These are phyloP conservation scores for Cirrhinus mrigala DNA, from an alignment of 2,797 vertebrate genomes.

Conservation along the genomic window DNA sequence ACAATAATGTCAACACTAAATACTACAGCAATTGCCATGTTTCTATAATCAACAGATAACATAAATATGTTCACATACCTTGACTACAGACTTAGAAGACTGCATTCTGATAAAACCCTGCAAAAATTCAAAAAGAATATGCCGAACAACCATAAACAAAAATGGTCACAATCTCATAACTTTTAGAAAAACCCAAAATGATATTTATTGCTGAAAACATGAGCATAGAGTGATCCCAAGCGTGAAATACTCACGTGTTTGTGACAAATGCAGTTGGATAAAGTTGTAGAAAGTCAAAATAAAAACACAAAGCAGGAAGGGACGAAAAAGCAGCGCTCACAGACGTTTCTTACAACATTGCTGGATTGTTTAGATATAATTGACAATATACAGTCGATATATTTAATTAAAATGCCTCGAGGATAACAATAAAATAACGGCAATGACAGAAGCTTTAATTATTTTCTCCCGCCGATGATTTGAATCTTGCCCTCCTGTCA, in stretches of 20 bases:
- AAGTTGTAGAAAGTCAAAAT: not conserved
- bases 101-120: constrained; percentile 73
- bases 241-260: constrained; percentile 6
- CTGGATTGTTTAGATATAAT: not conserved
- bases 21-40: not conserved
- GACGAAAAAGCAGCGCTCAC: not conserved
- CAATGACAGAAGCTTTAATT: not conserved
- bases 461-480: constrained; percentile 12
- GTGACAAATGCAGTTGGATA: not conserved
- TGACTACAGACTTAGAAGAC: constrained; percentile 87
- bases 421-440: not conserved
- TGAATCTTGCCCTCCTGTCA: constrained; percentile 12
- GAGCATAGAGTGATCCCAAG: not conserved
- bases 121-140: not conserved
- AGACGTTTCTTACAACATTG: not conserved
- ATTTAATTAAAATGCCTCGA: not conserved
- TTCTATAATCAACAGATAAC: not conserved
- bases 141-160: not conserved
- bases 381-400: not conserved
- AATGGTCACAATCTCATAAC: not conserved
- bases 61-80: constrained; percentile 79
- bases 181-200: not conserved
- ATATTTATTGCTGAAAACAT: not conserved
- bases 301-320: not conserved
- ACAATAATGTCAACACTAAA: not conserved